Percentiles rank a stretch among this genome's conserved stretches.
Conservation (phyloP, 2,797 vertebrate species). For the Limosa lapponica region DNA sequence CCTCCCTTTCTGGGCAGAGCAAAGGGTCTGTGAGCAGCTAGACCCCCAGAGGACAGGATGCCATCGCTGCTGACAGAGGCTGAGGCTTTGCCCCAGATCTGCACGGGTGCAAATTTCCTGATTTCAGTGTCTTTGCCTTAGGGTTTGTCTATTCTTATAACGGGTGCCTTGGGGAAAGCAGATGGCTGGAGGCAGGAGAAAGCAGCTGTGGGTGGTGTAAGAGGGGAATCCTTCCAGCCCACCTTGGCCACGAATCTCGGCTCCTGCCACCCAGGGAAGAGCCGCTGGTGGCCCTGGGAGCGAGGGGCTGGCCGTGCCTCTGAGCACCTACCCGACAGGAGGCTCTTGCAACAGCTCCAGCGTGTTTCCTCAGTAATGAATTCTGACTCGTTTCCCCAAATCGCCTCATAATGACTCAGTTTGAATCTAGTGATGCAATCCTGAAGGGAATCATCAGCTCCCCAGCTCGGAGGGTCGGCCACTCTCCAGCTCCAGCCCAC, state of each 20-base stretch:
- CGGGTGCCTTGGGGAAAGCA: background rate
- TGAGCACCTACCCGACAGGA: background rate
- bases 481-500: conserved; percentile 45
- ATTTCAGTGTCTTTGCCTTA: background rate
- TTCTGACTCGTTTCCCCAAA: conserved; percentile 66
- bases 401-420: conserved; percentile 69
- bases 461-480: conserved; percentile 26
- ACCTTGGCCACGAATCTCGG: fast-evolving
- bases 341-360: background rate
- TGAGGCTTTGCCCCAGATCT: background rate
- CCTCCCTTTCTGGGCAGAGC: background rate
- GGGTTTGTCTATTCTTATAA: background rate
- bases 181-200: background rate
- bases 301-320: fast-evolving
- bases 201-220: background rate
- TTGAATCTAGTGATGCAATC: conserved; percentile 64
- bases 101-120: fast-evolving
- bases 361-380: conserved; percentile 20
- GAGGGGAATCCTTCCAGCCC: background rate
- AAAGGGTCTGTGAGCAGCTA: background rate
- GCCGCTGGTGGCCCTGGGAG: fast-evolving
- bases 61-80: background rate
- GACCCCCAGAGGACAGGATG: background rate
- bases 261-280: background rate
- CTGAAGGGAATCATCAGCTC: conserved; percentile 69